Percentiles rank a stretch among this genome's conserved stretches.
phyloP scores from a whole-genome alignment of 2,888 invertebrate genomes.

The Acanthococcus lagerstroemiae region DNA sequence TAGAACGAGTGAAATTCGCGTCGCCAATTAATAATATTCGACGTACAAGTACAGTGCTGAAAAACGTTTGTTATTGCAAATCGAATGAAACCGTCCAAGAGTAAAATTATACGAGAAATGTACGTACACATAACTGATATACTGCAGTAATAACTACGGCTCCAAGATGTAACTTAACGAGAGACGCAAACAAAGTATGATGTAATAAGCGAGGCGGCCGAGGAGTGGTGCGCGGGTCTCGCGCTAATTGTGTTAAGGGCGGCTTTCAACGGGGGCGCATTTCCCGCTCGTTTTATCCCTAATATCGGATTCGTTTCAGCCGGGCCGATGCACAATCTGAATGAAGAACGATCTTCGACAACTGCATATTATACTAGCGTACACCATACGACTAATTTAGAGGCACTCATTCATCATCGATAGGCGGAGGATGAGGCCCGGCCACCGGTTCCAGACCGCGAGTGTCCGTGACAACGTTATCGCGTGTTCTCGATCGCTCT shows the following conservation, averaged over 20 bases:
- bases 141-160: constrained; percentile 12
- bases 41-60: background rate
- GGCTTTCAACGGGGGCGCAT: constrained; percentile 20
- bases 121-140: constrained; percentile 24
- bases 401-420: constrained; percentile 30
- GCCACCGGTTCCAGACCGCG: constrained; percentile 22
- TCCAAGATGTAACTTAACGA: constrained; percentile 26
- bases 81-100: constrained; percentile 28
- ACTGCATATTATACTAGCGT: constrained; percentile 13
- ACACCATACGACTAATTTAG: constrained; percentile 26
- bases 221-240: constrained; percentile 5
- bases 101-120: constrained; percentile 31
- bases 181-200: constrained; percentile 26
- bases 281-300: constrained; percentile 28
- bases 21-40: background rate
- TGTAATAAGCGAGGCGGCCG: constrained; percentile 14
- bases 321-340: constrained; percentile 30
- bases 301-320: constrained; percentile 31
- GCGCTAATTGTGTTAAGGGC: constrained; percentile 29
- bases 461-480: constrained; percentile 27
- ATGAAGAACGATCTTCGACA: constrained; percentile 29
- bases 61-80: constrained; percentile 28
- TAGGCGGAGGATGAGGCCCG: no score
- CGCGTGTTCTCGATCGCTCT: constrained; percentile 20
- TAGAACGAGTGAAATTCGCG: no score